Evolutionary conservation across 1,140 invertebrate species (phyloP).

Genomic region (Ptiloglossa arizonensis): DNA sequence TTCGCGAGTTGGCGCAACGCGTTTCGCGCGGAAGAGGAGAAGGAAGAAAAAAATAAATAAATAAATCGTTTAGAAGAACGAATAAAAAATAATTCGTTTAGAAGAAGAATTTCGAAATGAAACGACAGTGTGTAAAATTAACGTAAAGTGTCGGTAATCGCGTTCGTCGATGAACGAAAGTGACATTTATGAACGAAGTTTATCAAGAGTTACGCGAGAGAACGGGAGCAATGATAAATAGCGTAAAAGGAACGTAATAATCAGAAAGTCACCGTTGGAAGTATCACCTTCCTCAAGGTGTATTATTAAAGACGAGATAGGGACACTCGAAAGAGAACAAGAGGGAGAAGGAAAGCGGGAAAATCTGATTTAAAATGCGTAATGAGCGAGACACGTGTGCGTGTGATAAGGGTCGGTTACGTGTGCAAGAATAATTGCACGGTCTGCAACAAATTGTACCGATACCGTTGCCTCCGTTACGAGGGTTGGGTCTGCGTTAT

Average conservation of each 20-base stretch:
- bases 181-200: no score
- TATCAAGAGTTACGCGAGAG: background rate
- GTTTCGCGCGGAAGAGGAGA: no score
- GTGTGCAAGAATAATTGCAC: slow-evolving; percentile 29
- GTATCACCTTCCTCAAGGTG: background rate
- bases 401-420: slow-evolving; percentile 10
- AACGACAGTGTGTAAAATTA: no score
- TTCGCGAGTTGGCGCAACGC: no score
- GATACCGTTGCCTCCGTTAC: slow-evolving; percentile 24
- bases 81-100: no score
- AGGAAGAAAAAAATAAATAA: background rate
- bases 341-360: no score
- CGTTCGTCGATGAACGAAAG: no score
- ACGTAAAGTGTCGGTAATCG: no score
- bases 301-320: background rate
- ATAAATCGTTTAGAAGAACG: background rate
- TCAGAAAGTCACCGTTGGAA: background rate
- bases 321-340: background rate
- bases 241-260: background rate
- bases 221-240: background rate
- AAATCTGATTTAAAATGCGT: slow-evolving; percentile 24
- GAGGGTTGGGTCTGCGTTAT: no score
- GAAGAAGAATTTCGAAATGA: no score
- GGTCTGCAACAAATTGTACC: slow-evolving; percentile 27
- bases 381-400: slow-evolving; percentile 10